Evolutionary conservation across 2,113 vertebrate species (phyloP), one percentile per base, ranked within the genome.

Genomic region (Pomatostomus ruficeps): DNA sequence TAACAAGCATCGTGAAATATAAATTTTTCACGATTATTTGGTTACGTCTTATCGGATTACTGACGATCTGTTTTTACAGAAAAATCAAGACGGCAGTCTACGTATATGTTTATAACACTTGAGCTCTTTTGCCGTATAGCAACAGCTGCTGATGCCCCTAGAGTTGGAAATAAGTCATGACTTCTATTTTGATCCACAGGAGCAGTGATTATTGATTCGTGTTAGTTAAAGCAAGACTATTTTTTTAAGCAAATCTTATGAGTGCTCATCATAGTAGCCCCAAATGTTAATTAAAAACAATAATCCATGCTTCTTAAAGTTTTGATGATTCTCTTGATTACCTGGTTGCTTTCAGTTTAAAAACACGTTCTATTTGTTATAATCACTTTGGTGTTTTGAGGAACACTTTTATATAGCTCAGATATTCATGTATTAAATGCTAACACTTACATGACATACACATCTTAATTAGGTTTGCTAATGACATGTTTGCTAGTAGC

Each of bases 131-230:
- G 74, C 91, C 16, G 54, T 78, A 24, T 91, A 88, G 91, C 85
- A 96, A 95, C 93, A 96, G 85, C 91, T 97, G 83, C 93, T 95
- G 88, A 33, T 89, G 92, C 94, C 95, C 95, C 93, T 96, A 95
- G 89, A 95, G 96, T 85, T 92, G 67, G 66, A 72, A 91, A 49
- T 40, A 68, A 68, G 93, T 77, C 52, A 91, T 91, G 89, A 55
- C 89, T 94, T 75, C 86, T 96, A 7, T 92, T 95, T 91, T 95
- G 43, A 68, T 93, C 65, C 52, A 24, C 70, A 52, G 3, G 61
- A 88, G 5, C 71, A 35, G 74, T 62, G 55, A 16, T 88, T 88
- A 74, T 80, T 51, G 71, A 58, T 73, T 76, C 55, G 24, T 83
- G 29, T 36, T 51, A 42, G 40, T 65, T 76, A 62, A 78, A 85